Evolutionary conservation across 1,140 invertebrate species (phyloP), one percentile per base, ranked within the genome.

Genomic region (Pseudomyrmex cubaensis): DNA sequence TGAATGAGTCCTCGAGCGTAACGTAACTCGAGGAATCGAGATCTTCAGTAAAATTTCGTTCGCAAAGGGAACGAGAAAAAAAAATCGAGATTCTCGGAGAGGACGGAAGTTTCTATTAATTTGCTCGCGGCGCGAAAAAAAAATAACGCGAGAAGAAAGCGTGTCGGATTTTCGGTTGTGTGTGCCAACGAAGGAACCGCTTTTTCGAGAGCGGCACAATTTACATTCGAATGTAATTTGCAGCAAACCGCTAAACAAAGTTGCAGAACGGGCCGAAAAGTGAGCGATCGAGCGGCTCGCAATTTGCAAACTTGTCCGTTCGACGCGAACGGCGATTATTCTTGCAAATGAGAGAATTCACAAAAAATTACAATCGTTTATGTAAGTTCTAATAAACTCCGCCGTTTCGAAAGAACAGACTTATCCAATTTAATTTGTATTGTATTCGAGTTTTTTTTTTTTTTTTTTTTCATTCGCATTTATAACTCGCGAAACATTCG

Each of bases 181-280:
- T 25, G 8, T 62, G 48, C 44, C 59, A 22, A 35, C 10, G n/a
- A 46, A 50, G 10, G 20, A 52, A 52, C 50, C 13, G 50, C 9
- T 22, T 78, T 44, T 48, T 25, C 52, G 52, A 78, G 15, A 61
- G 7, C 46, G 20, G 20, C 7, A 9, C 57, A 59, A 78, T 78
- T 78, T 78, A 44, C 76, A 78, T 78, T 50, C 20, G 54, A 57
- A 20, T 56, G 15, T 61, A 80, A 80, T 80, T 80, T 70, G 64
- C 76, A 70, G 8, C 3, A 12, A 17, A 44, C 54, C 66, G 20
- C 66, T 80, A 80, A 10, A n/a, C 35, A 35, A 35, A 35, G 25
- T 7, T 61, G 20, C 44, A 59, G 66, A 78, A 35, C 59, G 15
- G n/a, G 35, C 5, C 35, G 35, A 70, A 50, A 59, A 61, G 52